These are phyloP conservation scores for Drosophila prostipennis DNA, from an alignment of 2,888 invertebrate genomes.

Conservation along the genomic window DNA sequence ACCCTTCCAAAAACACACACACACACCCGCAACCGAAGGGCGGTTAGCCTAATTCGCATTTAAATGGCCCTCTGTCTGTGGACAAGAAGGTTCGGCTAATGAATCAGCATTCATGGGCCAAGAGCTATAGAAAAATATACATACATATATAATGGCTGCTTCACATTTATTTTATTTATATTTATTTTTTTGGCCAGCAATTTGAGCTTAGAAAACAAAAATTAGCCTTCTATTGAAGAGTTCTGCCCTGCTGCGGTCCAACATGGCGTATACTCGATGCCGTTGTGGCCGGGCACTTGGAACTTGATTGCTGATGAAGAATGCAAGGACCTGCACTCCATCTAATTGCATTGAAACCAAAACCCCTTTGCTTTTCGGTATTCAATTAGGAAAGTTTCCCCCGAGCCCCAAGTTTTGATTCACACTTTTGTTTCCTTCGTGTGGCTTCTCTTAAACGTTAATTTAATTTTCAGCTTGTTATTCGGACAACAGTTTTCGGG, in stretches of 20 bases:
- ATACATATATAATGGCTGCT: background rate
- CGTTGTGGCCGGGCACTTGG: slow-evolving; percentile 13
- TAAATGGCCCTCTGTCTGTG: slow-evolving; percentile 53
- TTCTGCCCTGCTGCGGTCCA: slow-evolving; percentile 18
- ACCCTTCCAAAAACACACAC: slow-evolving; percentile 1
- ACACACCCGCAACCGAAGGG: slow-evolving; percentile 20
- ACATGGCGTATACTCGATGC: slow-evolving; percentile 60
- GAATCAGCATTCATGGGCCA: slow-evolving; percentile 69
- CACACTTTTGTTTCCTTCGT: slow-evolving; percentile 12
- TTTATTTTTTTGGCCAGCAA: slow-evolving; percentile 11
- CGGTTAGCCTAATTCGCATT: slow-evolving; percentile 64
- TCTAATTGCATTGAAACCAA: slow-evolving; percentile 50
- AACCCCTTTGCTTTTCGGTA: slow-evolving; percentile 16
- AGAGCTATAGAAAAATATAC: slow-evolving; percentile 9
- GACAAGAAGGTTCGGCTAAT: slow-evolving; percentile 52
- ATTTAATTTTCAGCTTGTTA: slow-evolving; percentile 34
- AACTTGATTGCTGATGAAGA: slow-evolving; percentile 5
- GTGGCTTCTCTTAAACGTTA: slow-evolving; percentile 16
- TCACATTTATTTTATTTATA: background rate
- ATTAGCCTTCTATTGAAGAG: slow-evolving; percentile 55
- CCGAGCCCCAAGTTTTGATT: slow-evolving; percentile 23
- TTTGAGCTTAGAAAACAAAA: slow-evolving; percentile 42
- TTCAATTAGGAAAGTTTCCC: slow-evolving; percentile 54
- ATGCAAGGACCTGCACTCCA: slow-evolving; percentile 38
- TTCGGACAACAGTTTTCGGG: slow-evolving; percentile 9